A percentile compares a stretch with the other conserved stretches of the same genome.
Evolutionary conservation across 2,888 invertebrate genomes (phyloP).

Genomic region (Lucinisca nassula): DNA sequence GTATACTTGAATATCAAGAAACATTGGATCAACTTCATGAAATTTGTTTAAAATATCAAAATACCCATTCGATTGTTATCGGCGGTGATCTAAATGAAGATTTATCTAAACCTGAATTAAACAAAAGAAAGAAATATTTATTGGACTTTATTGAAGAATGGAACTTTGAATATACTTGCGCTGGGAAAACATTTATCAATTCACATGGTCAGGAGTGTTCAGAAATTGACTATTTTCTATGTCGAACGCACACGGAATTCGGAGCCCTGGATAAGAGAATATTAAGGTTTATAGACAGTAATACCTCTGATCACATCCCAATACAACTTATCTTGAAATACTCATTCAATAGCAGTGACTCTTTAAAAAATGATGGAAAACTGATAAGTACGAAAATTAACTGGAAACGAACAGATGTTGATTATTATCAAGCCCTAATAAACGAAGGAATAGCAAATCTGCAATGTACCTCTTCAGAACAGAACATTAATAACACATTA

Average conservation of each 20-base stretch:
- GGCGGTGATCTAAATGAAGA: slow-evolving; percentile 40
- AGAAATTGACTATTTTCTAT: slow-evolving; percentile 25
- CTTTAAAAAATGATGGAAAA: not conserved
- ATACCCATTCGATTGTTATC: slow-evolving; percentile 25
- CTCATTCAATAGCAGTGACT: not conserved
- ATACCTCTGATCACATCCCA: not conserved
- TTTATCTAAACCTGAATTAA: not conserved
- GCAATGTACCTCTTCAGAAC: too few relatives aligned
- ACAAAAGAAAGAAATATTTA: not conserved
- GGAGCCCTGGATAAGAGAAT: too few relatives aligned
- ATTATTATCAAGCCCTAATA: too few relatives aligned
- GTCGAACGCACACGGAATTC: too few relatives aligned
- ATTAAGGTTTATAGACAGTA: not conserved
- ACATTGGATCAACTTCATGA: slow-evolving; percentile 25
- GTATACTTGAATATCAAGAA: slow-evolving; percentile 5
- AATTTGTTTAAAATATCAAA: slow-evolving; percentile 9
- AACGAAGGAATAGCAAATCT: too few relatives aligned
- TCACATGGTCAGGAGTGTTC: not conserved
- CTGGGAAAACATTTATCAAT: slow-evolving; percentile 21
- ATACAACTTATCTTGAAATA: too few relatives aligned
- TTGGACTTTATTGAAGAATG: slow-evolving; percentile 13
- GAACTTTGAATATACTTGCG: not conserved
- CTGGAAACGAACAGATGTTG: not conserved
- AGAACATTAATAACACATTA: too few relatives aligned
- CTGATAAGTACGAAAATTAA: not conserved